phyloP scores from a whole-genome alignment of 2,888 invertebrate genomes.

The Griposia aprilina region DNA sequence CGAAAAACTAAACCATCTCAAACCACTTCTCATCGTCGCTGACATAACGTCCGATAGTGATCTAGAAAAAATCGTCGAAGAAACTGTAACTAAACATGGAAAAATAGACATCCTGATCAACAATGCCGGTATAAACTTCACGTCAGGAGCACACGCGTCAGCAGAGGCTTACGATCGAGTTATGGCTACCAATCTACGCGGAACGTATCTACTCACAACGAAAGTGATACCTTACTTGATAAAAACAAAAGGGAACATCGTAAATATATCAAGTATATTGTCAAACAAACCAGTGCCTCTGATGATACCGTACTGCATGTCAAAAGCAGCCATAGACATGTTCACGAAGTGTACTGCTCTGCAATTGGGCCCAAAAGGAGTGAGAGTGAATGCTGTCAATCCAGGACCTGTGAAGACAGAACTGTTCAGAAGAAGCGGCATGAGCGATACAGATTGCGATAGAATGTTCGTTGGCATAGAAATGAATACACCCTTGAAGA shows the following conservation, averaged over 20 bases:
- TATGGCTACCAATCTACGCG: slow-evolving; percentile 81
- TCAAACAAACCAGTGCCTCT: slow-evolving; percentile 74
- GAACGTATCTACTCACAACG: slow-evolving; percentile 78
- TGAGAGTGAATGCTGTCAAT: slow-evolving; percentile 83
- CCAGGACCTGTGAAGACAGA: slow-evolving; percentile 83
- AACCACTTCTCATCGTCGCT: slow-evolving; percentile 77
- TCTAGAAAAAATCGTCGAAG: slow-evolving; percentile 74
- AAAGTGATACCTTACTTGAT: slow-evolving; percentile 76
- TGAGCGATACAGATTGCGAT: slow-evolving; percentile 73
- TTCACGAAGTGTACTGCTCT: slow-evolving; percentile 83
- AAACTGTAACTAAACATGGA: slow-evolving; percentile 75
- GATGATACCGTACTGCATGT: slow-evolving; percentile 82
- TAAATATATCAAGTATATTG: slow-evolving; percentile 82
- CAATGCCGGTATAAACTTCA: slow-evolving; percentile 79
- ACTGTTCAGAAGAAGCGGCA: slow-evolving; percentile 77
- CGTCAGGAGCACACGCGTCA: slow-evolving; percentile 71
- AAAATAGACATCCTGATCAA: slow-evolving; percentile 82
- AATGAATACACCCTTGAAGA: slow-evolving; percentile 74
- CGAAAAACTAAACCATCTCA: slow-evolving; percentile 72
- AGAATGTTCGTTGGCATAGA: slow-evolving; percentile 73
- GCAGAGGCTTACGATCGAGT: slow-evolving; percentile 77
- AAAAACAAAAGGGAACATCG: slow-evolving; percentile 79
- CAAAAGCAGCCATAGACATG: slow-evolving; percentile 84
- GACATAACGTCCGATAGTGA: slow-evolving; percentile 80
- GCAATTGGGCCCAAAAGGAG: slow-evolving; percentile 77